Evolutionary conservation across 2,797 vertebrate species (phyloP).

Genomic region (Meda fulgida): DNA sequence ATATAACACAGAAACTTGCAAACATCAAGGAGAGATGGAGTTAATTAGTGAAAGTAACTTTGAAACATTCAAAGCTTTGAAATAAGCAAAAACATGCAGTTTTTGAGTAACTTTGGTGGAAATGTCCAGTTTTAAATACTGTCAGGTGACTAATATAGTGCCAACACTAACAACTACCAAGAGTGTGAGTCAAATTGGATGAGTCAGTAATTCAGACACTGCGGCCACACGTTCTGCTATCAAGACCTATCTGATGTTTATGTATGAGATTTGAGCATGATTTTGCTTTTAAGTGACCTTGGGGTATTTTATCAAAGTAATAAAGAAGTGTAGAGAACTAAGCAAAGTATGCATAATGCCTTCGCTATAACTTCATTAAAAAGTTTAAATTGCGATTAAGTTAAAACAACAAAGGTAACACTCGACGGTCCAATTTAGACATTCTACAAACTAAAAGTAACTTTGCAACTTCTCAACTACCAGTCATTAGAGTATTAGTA

Average conservation of each 20-base stretch:
- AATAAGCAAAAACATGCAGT: neutral
- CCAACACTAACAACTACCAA: slow-evolving; percentile 58
- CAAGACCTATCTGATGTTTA: slow-evolving; percentile 66
- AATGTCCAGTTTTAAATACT: slow-evolving; percentile 65
- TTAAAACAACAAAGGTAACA: neutral
- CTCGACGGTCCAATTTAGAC: neutral
- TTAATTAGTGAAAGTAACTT: neutral
- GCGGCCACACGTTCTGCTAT: slow-evolving; percentile 57
- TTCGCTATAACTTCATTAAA: neutral
- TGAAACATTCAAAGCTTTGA: neutral
- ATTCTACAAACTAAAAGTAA: neutral
- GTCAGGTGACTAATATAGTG: slow-evolving; percentile 66
- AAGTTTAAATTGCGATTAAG: too few relatives aligned
- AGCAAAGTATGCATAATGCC: neutral
- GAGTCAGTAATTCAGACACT: slow-evolving; percentile 61
- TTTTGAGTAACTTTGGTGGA: neutral
- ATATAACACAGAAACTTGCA: neutral
- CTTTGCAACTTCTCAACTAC: too few relatives aligned
- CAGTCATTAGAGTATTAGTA: neutral
- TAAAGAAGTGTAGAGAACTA: neutral
- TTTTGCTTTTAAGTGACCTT: slow-evolving; percentile 51
- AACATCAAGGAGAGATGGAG: neutral
- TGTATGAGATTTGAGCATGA: slow-evolving; percentile 64
- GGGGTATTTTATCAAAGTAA: slow-evolving; percentile 42
- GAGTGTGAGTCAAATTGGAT: slow-evolving; percentile 35